Percentiles rank a stretch among this genome's conserved stretches.
phyloP scores from a whole-genome alignment of 2,888 invertebrate genomes.

The Himalopsyche tibetana region DNA sequence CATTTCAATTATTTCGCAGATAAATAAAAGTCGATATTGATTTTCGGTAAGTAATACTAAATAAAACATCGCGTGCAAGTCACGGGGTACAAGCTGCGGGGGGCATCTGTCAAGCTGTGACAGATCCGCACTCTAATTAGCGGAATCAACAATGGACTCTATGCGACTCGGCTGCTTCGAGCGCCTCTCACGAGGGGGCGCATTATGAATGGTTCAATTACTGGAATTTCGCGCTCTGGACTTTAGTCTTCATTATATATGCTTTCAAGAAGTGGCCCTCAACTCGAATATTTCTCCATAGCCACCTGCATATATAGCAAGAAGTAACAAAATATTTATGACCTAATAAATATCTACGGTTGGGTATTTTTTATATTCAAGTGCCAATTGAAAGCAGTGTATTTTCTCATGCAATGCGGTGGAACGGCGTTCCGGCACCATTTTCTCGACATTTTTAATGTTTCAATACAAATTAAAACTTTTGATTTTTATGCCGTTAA shows the following conservation, averaged over 20 bases:
- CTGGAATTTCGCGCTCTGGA: constrained; percentile 27
- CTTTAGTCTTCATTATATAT: constrained; percentile 16
- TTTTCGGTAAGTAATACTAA: not conserved
- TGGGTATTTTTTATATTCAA: too few species aligned
- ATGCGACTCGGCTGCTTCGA: constrained; percentile 7
- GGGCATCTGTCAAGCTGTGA: constrained; percentile 28
- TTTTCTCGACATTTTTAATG: too few species aligned
- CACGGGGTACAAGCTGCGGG: not conserved
- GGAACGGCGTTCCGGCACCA: too few species aligned
- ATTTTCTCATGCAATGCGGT: too few species aligned
- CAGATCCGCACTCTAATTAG: constrained; percentile 42
- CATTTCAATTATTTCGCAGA: not conserved
- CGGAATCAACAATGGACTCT: constrained; percentile 21
- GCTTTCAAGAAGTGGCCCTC: constrained; percentile 1
- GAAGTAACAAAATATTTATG: too few species aligned
- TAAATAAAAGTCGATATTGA: not conserved
- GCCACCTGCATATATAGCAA: too few species aligned
- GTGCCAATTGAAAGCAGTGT: too few species aligned
- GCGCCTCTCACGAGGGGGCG: constrained; percentile 24
- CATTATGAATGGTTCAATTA: constrained; percentile 42
- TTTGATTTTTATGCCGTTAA: too few species aligned
- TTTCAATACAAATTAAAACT: too few species aligned
- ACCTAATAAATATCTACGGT: too few species aligned
- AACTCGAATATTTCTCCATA: not conserved
- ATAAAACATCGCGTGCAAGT: not conserved